Conservation (phyloP, 2,797 vertebrate species). For the Coccyzus lansbergi region DNA sequence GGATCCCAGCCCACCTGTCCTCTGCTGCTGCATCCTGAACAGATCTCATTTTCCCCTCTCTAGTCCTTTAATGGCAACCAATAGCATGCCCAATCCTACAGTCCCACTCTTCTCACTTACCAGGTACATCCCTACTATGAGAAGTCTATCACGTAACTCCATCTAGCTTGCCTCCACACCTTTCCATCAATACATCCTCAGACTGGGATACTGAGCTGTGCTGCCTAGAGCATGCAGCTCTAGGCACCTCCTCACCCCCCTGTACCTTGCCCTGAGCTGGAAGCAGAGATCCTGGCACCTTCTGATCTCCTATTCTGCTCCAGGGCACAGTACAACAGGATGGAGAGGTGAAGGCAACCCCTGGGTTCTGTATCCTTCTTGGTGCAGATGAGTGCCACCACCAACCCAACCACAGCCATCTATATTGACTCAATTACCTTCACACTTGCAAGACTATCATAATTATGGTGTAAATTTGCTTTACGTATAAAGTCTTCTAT, state of each 20-base stretch:
- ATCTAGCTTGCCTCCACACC: rapidly evolving
- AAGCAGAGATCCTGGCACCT: not conserved
- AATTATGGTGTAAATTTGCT: not conserved
- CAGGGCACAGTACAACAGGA: not conserved
- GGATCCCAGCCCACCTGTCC: not conserved
- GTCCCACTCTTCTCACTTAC: not conserved
- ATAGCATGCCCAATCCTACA: not conserved
- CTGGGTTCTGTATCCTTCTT: not conserved
- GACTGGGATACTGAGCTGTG: not conserved
- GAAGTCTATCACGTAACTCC: not conserved
- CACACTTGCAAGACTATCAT: not conserved
- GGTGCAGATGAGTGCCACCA: not conserved
- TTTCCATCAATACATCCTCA: not conserved
- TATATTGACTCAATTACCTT: not conserved
- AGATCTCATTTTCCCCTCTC: not conserved
- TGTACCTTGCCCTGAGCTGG: not conserved
- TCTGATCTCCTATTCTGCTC: not conserved
- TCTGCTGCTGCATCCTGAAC: not conserved
- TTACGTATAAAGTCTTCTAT: not conserved
- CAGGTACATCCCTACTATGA: not conserved
- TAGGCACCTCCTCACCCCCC: not conserved
- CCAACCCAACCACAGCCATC: not conserved
- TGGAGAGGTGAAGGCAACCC: not conserved
- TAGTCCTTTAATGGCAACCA: not conserved
- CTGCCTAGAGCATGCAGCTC: not conserved